phyloP scores from a whole-genome alignment of 2,888 invertebrate species.

The Acrocyrtus sp. region DNA sequence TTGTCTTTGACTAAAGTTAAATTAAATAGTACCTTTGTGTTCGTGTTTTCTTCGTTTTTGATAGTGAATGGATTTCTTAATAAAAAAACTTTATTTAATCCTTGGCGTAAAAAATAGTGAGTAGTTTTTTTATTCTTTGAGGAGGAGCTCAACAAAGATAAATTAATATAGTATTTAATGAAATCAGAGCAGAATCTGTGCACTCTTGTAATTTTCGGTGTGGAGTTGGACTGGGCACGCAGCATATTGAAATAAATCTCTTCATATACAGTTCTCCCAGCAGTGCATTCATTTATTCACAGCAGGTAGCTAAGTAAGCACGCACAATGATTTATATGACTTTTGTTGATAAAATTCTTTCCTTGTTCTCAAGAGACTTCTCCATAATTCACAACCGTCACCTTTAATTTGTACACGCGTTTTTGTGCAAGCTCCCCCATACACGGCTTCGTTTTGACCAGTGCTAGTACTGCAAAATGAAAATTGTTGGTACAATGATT shows the following conservation, averaged over 20 bases:
- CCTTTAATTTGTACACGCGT: conserved; percentile 46
- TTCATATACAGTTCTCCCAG: no score
- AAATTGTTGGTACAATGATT: conserved; percentile 26
- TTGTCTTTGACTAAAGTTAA: no score
- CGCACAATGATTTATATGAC: conserved; percentile 46
- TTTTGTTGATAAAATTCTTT: conserved; percentile 52
- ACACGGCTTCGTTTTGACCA: background rate
- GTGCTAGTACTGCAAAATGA: no score
- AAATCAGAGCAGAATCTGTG: background rate
- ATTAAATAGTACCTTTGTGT: no score
- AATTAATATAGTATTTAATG: background rate
- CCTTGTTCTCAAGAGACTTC: conserved; percentile 45
- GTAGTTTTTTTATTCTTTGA: no score
- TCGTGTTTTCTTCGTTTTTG: no score
- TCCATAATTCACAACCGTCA: conserved; percentile 53
- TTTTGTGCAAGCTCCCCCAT: background rate
- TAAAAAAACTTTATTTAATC: no score
- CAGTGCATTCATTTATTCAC: background rate
- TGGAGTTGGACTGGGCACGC: no score
- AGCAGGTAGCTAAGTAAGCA: conserved; percentile 18
- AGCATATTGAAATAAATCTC: no score
- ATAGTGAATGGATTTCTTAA: no score
- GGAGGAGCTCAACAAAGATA: background rate
- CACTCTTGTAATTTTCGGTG: no score
- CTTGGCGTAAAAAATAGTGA: no score